Evolutionary conservation across 2,888 invertebrate genomes (phyloP).

Genomic region (Gymnocheta viridis): DNA sequence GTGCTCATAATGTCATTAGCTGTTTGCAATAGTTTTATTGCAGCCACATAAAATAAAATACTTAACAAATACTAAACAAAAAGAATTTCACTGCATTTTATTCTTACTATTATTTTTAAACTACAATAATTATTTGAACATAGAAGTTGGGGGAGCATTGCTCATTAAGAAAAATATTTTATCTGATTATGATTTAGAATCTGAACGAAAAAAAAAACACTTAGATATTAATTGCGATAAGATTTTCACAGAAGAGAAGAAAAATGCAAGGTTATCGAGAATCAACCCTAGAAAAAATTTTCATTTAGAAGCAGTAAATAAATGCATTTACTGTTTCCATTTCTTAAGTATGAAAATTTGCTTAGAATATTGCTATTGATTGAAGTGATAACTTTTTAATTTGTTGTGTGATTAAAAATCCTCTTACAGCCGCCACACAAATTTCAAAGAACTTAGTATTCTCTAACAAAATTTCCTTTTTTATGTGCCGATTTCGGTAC

Average conservation of each 20-base stretch:
- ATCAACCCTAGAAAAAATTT: background rate
- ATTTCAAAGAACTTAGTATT: no score
- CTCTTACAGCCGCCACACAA: no score
- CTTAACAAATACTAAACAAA: conserved; percentile 31
- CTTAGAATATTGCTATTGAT: no score
- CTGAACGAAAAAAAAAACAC: background rate
- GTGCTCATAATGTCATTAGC: background rate
- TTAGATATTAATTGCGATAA: background rate
- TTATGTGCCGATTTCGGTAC: no score
- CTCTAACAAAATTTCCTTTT: no score
- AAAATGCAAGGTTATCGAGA: background rate
- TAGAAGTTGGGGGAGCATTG: background rate
- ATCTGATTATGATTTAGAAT: background rate
- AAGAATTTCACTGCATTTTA: background rate
- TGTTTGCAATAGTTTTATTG: conserved; percentile 24
- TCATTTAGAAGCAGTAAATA: background rate
- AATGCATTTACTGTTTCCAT: no score
- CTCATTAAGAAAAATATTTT: background rate
- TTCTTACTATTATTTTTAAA: background rate
- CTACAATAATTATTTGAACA: background rate
- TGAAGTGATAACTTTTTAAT: no score
- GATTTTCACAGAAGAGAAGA: background rate
- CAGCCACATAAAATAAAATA: conserved; percentile 2
- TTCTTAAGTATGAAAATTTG: no score
- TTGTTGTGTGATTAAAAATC: no score